Conservation (phyloP, 2,113 vertebrate genomes). For the Silurus asotus region DNA sequence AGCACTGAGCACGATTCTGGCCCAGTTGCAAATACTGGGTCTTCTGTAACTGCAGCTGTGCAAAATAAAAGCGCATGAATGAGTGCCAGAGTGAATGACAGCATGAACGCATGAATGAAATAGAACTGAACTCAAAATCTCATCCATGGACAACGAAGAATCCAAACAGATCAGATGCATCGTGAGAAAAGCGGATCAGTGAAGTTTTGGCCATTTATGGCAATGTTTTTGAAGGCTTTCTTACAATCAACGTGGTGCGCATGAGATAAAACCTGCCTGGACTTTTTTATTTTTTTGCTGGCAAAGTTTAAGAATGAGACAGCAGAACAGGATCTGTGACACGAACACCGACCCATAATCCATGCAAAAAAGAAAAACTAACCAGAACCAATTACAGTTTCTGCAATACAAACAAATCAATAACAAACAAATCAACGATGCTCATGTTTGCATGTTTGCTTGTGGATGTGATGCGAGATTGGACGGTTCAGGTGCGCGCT, state of each 20-base stretch:
- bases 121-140: constrained; percentile 49
- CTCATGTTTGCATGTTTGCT: no score
- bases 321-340: constrained; percentile 15
- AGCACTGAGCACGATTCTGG: constrained; percentile 97
- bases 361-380: not conserved
- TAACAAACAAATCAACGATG: not conserved
- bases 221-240: not conserved
- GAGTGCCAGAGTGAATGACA: constrained; percentile 76
- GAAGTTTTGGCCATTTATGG: not conserved
- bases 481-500: not conserved
- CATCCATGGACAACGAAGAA: constrained; percentile 9
- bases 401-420: no score
- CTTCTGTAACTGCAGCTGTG: constrained; percentile 98
- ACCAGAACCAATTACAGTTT: not conserved
- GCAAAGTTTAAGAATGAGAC: constrained; percentile 29
- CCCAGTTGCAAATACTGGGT: constrained; percentile 98
- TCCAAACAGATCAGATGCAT: constrained; percentile 19
- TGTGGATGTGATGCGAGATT: not conserved
- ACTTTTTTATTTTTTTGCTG: not conserved
- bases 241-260: constrained; percentile 5
- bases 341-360: not conserved
- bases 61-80: constrained; percentile 80
- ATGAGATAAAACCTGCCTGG: constrained; percentile 16
- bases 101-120: constrained; percentile 61
- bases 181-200: constrained; percentile 38